phyloP scores from a whole-genome alignment of 2,888 invertebrate genomes.

The Drosophila diplacantha region DNA sequence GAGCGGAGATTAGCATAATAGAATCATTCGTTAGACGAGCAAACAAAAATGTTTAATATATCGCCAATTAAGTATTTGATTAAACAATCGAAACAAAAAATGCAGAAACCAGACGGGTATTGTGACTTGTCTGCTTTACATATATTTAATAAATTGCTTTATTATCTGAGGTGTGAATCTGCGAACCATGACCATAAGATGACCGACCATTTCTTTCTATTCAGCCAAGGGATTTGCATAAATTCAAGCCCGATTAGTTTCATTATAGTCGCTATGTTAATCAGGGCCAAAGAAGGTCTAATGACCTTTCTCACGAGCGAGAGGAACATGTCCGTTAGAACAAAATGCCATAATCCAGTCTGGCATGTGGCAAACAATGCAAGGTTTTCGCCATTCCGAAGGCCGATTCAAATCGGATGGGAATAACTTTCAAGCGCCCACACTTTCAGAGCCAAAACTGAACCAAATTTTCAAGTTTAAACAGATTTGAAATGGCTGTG shows the following conservation, averaged over 20 bases:
- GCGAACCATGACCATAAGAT: constrained; percentile 24
- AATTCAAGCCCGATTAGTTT: constrained; percentile 38
- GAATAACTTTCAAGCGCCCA: constrained; percentile 32
- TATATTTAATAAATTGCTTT: constrained; percentile 31
- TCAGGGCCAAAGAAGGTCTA: constrained; percentile 23
- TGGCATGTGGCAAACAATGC: constrained; percentile 53
- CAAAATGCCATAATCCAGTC: constrained; percentile 4
- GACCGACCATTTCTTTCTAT: constrained; percentile 17
- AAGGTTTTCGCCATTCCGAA: constrained; percentile 46
- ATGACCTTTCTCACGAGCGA: constrained; percentile 33
- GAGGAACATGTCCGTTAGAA: constrained; percentile 24
- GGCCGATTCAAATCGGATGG: constrained; percentile 13
- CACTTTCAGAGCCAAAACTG: constrained; percentile 16
- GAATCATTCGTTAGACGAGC: constrained; percentile 15
- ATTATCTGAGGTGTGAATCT: constrained; percentile 42
- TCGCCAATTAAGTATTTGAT: constrained; percentile 23
- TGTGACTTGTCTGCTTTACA: constrained; percentile 10
- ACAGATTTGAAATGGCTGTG: constrained; percentile 9
- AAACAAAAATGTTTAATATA: constrained; percentile 3
- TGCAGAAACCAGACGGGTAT: neutral
- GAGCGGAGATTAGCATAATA: constrained; percentile 20
- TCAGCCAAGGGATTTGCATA: constrained; percentile 40
- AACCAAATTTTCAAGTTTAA: constrained; percentile 23
- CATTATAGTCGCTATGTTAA: constrained; percentile 33
- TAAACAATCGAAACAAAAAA: constrained; percentile 2